Evolutionary conservation across 2,113 vertebrate genomes (phyloP), one percentile per base, ranked within the genome.

Genomic region (Pristiophorus japonicus): DNA sequence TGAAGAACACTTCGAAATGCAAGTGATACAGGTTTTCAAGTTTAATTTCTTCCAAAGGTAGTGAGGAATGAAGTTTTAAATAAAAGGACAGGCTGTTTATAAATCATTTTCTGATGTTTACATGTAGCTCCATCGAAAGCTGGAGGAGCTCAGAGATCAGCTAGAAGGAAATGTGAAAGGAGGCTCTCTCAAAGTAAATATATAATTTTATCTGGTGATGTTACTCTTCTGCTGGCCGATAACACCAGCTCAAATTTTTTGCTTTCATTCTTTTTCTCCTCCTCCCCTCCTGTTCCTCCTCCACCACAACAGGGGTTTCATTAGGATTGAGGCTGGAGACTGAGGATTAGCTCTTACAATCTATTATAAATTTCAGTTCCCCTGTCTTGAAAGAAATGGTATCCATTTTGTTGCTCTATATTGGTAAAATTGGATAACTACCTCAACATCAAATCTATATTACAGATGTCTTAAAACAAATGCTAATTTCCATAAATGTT

Each of bases 61-160:
- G 38, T 94, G 92, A 94, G 38, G 93, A 51, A 51, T 70, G 93
- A 73, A 51, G 81, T 81, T 85, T 95, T 78, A 63, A 62, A 42
- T 85, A 67, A 73, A 95, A 84, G 94, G 97, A 96, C 96, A 97
- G 96, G 96, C 97, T 97, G 96, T 96, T 97, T 97, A n/a, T n/a
- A 98, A 90, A 97, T 98, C 96, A 96, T 97, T 97, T 97, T 97
- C 96, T 98, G 97, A 97, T 98, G 97, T 98, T 97, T 98, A 96
- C 96, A 96, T 97, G 96, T 98, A 97, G 97, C 97, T 98, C 97
- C 97, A 97, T 97, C 67, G 95, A 97, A 97, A 98, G 96, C 97
- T 98, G 97, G 97, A 98, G 97, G 97, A 97, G 97, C 97, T 98
- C 97, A 98, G 97, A 97, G 96, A 96, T 97, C 97, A 97, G 96